These are phyloP conservation scores for Tetramorium alpestre DNA, from an alignment of 1,140 invertebrate genomes.

Conservation along the genomic window DNA sequence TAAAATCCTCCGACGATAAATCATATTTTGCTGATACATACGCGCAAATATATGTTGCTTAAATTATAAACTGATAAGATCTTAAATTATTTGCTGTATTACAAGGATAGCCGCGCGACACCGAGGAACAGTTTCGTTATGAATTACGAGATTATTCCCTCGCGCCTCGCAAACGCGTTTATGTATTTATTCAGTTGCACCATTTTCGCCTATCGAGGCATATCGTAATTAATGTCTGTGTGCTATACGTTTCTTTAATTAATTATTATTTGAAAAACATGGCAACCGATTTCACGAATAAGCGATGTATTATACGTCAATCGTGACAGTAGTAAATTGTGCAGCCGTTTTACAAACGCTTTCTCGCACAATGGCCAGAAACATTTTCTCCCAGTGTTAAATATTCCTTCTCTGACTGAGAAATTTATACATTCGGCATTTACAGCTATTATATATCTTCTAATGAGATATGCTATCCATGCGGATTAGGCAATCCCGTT, in stretches of 20 bases:
- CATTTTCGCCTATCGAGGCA: neutral
- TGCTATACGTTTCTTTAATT: slow-evolving; percentile 28
- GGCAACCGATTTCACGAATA: slow-evolving; percentile 24
- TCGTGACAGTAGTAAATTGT: slow-evolving; percentile 67
- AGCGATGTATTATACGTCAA: slow-evolving; percentile 12
- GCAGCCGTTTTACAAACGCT: slow-evolving; percentile 40
- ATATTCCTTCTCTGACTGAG: slow-evolving; percentile 23
- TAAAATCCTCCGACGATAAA: neutral
- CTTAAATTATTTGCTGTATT: neutral
- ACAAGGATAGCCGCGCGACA: neutral
- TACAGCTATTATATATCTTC: slow-evolving; percentile 19
- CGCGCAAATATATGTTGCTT: neutral
- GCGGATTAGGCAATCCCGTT: slow-evolving; percentile 52
- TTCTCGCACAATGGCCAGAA: slow-evolving; percentile 52
- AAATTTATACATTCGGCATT: slow-evolving; percentile 58
- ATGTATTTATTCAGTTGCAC: slow-evolving; percentile 45
- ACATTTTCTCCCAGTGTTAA: slow-evolving; percentile 33
- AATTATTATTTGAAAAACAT: slow-evolving; percentile 54
- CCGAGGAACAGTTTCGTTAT: neutral
- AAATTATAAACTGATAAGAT: slow-evolving; percentile 39
- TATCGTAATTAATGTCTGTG: neutral
- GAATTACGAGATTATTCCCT: slow-evolving; percentile 30
- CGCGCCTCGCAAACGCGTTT: slow-evolving; percentile 3
- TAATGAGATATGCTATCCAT: slow-evolving; percentile 57
- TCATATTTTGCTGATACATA: neutral